Evolutionary conservation across 1,140 invertebrate species (phyloP).

Genomic region (Eriocheir sinensis): DNA sequence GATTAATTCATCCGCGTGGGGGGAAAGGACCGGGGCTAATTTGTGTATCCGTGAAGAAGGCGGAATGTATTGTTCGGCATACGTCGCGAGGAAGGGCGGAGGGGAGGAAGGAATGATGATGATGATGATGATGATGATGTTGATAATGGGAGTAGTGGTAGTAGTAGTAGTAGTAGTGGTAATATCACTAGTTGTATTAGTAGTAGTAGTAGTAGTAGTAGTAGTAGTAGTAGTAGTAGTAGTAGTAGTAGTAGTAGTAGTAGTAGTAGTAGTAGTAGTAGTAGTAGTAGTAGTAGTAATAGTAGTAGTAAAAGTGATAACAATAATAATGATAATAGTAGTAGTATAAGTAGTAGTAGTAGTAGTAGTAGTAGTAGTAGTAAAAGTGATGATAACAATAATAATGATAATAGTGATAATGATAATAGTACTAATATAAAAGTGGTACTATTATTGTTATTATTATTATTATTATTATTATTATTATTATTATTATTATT

Average conservation of each 20-base stretch:
- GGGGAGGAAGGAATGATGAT: too few species aligned
- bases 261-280: background rate
- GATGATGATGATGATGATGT: too few species aligned
- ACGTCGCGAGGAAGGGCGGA: too few species aligned
- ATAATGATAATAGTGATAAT: too few species aligned
- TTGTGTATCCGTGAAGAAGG: background rate
- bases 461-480: too few species aligned
- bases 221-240: conserved; percentile 16
- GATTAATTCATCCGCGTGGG: background rate
- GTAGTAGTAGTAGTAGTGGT: background rate
- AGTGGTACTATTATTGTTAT: too few species aligned
- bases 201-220: background rate
- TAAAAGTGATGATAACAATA: too few species aligned
- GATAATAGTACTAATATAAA: too few species aligned
- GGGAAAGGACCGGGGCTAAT: too few species aligned
- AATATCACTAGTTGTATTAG: background rate
- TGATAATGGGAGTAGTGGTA: background rate
- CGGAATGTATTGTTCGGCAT: too few species aligned
- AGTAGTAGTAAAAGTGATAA: too few species aligned
- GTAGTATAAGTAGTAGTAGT: conserved; percentile 1
- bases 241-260: background rate
- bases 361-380: conserved; percentile 24
- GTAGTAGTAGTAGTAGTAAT: background rate
- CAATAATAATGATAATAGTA: background rate
- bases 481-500: too few species aligned